Base-by-base conservation (phyloP, 2,888 invertebrate genomes). In the Nomada hirtipes region DNA sequence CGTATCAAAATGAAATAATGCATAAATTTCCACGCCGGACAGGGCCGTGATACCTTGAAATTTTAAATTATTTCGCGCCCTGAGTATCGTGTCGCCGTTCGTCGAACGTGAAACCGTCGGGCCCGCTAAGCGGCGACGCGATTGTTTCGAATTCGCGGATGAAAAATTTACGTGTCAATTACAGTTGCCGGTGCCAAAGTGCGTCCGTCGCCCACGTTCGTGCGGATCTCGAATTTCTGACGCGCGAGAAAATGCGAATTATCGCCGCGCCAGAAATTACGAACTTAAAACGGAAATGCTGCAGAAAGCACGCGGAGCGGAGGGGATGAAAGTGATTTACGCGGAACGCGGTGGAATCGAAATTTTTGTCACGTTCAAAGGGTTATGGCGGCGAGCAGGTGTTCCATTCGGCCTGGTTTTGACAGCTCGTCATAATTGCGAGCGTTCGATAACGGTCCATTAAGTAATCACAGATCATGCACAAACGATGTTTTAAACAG, bases 371-470 rank as follows among this genome's bases (percentile, higher is more conserved):
- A 23, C 1, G 26, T 13, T 42, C 2, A 29, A n/a, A 15, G 11
- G 4, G 50, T 23, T n/a, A 18, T 44, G 23, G 53, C 0, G n/a
- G n/a, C 7, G 36, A 7, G 36, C 36, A 36, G 36, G 9, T 36
- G 36, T 2, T 53, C 18, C 53, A 0, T 18, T n/a, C n/a, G n/a
- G 9, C 29, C 59, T n/a, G 68, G 59, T 57, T 78, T 59, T 23
- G 76, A 79, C 68, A 36, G 67, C 70, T 36, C 52, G 50, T 65
- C 61, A 53, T 72, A 64, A 86, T 82, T 71, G 74, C n/a, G 36
- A 60, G n/a, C 69, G 55, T 18, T 65, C 74, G 52, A 78, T 75
- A 82, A 80, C 71, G 60, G 59, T 50, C 36, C 61, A 76, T 82
- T 76, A 79, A 61, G 52, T 73, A 15, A 70, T 69, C 72, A 50